Evolutionary conservation across 2,113 vertebrate genomes (phyloP), one percentile per base, ranked within the genome.

Genomic region (Hystrix brachyura): DNA sequence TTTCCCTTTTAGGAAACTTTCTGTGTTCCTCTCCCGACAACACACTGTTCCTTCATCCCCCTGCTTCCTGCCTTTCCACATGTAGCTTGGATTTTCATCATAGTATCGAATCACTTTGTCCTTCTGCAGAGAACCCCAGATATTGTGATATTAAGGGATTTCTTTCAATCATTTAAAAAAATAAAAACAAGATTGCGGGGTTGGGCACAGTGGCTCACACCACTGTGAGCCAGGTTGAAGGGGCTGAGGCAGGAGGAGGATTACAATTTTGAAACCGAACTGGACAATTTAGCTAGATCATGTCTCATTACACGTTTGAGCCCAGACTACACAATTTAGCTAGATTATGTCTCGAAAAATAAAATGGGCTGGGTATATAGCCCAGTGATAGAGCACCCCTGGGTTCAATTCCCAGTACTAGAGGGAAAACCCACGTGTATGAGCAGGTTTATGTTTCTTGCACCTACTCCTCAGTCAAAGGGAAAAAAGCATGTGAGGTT

Each of bases 381-480:
- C 34, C 19, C 34, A 69, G 71, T 46, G 71, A 72, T 38, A 32
- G 48, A 53, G 48, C 27, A 53, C 27, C 14, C 27, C 12, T 78
- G 48, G 27, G 48, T 51, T 78, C 74, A 51, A 78, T 32, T 51
- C 48, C 48, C 74, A 78, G 74, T 32, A 32, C 74, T 78, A 48
- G 48, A 29, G 43, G 13, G 14, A 10, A 11, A 48, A 79, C 72
- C 74, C 19, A 53, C 29, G 46, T 98, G 98, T 99, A 96, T 7
- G 6, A 95, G 65, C 48, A 96, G 13, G 10, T 78, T 46, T 85
- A 25, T 76, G 43, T 83, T 87, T 96, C 72, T 74, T 72, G 3
- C 34, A 83, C 87, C 9, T 74, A 29, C n/a, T 71, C 59, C 51
- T 38, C 51, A 62, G 64, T 48, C 78, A 46, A 53, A 38, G 32